A percentile compares a stretch with the other conserved stretches of the same genome.
Conservation (phyloP, 2,113 vertebrate genomes). For the Myrmophylax atrothorax region DNA sequence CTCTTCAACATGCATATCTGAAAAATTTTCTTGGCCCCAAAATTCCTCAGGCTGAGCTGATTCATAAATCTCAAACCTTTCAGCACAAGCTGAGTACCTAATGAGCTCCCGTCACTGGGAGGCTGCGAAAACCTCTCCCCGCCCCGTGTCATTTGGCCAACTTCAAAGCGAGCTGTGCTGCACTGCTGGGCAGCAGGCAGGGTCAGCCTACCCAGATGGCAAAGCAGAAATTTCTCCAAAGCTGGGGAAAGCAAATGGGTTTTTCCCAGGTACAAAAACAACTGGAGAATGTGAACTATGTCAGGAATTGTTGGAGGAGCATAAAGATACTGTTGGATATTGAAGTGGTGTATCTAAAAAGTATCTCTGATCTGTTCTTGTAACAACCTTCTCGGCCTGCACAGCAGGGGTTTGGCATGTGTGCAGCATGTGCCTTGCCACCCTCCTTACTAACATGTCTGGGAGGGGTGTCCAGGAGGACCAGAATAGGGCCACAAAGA, state of each 20-base stretch:
- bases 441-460: not conserved
- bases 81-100: rapidly evolving
- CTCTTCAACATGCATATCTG: not conserved
- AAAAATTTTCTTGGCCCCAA: not conserved
- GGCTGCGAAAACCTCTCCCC: not conserved
- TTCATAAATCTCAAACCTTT: not conserved
- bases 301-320: not conserved
- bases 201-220: rapidly evolving
- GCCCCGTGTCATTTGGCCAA: rapidly evolving
- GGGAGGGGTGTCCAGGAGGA: not conserved
- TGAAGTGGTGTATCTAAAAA: not conserved
- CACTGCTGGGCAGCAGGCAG: rapidly evolving
- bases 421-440: not conserved
- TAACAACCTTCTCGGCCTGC: rapidly evolving
- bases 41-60: not conserved
- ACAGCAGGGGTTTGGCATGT: too few species aligned
- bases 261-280: not conserved
- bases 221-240: not conserved
- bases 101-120: not conserved
- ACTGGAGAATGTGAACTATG: not conserved
- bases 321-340: not conserved
- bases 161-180: not conserved
- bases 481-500: not conserved
- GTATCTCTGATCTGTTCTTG: not conserved
- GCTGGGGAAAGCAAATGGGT: not conserved